Evolutionary conservation across 2,113 vertebrate species (phyloP), one percentile per base, ranked within the genome.

Genomic region (Callocephalon fimbriatum): DNA sequence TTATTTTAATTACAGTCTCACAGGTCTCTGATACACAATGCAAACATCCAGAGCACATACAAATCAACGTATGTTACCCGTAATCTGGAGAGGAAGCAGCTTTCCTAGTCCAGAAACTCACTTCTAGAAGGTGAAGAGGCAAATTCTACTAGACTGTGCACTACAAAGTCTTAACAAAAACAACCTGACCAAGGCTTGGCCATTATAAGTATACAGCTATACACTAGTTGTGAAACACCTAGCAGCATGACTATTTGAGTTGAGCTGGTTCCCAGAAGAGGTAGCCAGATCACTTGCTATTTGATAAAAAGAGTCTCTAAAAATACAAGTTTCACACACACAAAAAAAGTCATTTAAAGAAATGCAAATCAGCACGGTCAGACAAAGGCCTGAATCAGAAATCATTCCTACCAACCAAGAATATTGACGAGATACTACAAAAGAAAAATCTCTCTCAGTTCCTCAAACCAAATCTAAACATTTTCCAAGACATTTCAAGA

Each of bases 361-460:
- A 82, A 93, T 47, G 58, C 31, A 80, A 86, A 90, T 76, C 44
- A 68, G 15, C 40, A 48, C 0, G 1, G 78, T 68, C 74, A 82
- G 53, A 88, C 78, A 92, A 86, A 86, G 82, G 51, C 66, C 71
- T 70, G 82, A 86, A 45, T 61, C 74, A 67, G 56, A 76, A 86
- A 77, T 53, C 9, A 37, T 40, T 37, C 37, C 9, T 62, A 65
- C 44, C 51, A 79, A 75, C 6, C 9, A 51, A 76, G 78, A 74
- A 95, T 86, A 81, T 8, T 31, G 22, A 88, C 61, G 35, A 94
- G 42, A 32, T 25, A 51, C 26, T 73, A 54, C 47, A 63, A 74
- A 76, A 54, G 11, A 63, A 75, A 40, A 35, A 26, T 3, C 7
- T 2, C 4, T 31, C 68, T 48, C 59, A 32, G 22, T 42, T 66